Base-by-base conservation (phyloP, 1,140 invertebrate genomes). In the Tenebrio molitor region DNA sequence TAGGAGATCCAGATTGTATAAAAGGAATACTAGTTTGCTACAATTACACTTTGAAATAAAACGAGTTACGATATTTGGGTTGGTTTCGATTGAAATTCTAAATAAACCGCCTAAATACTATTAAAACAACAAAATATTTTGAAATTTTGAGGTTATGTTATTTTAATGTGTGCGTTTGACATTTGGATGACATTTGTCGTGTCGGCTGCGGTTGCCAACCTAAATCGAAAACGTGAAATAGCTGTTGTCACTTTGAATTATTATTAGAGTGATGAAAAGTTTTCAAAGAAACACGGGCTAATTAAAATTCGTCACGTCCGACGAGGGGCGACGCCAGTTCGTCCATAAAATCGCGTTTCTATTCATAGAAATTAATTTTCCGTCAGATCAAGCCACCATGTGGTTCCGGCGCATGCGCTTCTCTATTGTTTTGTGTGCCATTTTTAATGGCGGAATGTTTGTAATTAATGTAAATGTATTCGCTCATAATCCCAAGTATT, bases 61-160 rank as follows among this genome's bases (percentile, higher is more conserved):
- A n/a, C n/a, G n/a, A n/a, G n/a, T 29, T 29, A 4, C 25, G 3
- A 8, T 29, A 29, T 29, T 29, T 8, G 25, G 25, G 3, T 4
- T 4, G 8, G 3, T 29, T 29, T 8, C 3, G 25, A 8, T 8
- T 8, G 25, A 29, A 29, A 4, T 29, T 29, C 25, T 4, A 29
- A 29, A 29, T 29, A 29, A 29, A 29, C 3, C 25, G 25, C 25
- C 10, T 15, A 39, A 19, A 34, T 36, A 16, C 16, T 16, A 8
- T 33, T 29, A 23, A 63, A 63, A 29, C 29, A 25, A 29, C 29
- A 21, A 23, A 15, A 33, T 10, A n/a, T 63, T 63, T 33, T 1
- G 14, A 46, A 33, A 64, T 63, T 42, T 71, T 71, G 58, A 63
- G 69, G 69, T 71, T 71, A 71, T 62, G 44, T 25, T 23, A 63